Base-by-base conservation (phyloP, 37 sponge, comb jelly and placozoan species). In the Tethya wilhelma region DNA sequence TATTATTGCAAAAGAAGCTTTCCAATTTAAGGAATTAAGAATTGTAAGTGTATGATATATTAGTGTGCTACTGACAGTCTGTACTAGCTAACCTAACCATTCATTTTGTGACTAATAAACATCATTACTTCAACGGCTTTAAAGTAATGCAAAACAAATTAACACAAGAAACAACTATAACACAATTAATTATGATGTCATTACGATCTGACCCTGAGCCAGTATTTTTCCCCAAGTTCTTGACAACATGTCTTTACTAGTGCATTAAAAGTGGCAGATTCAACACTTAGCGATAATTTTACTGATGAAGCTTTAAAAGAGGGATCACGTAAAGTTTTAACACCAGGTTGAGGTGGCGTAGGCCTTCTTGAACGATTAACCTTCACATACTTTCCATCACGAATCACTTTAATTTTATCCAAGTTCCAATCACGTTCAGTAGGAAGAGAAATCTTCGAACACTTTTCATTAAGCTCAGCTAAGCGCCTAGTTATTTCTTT, bases 391-490 rank as follows among this genome's bases (percentile, higher is more conserved):
- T 72, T 58, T 0, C 82, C 82, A 60, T 81, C 71, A 37, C 73
- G 71, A 33, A 81, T 32, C 36, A 81, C 73, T 44, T 70, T 71
- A 36, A 81, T 81, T 25, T 81, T 81, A 53, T 81, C 82, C 62
- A 81, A n/a, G 60, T 70, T 70, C 82, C 82, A 81, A 38, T 84
- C 85, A 17, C 39, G 56, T 46, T 84, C 60, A 33, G 55, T 76
- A 12, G 85, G 85, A 4, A 84, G 42, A 0, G 58, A 41, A 4
- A 77, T 59, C 59, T 84, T 75, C 17, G 85, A 84, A 59, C 85
- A 84, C 45, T 69, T 84, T 37, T 76, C 76, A 55, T 84, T 75
- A 59, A 84, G 85, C 41, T 84, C 77, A 25, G 77, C 77, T 23
- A 84, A 37, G 32, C 85, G 40, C 56, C 77, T 25, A 0, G 85